These are phyloP conservation scores for Matsumyia berberina DNA, from an alignment of 2,888 invertebrate species.

Conservation along the genomic window DNA sequence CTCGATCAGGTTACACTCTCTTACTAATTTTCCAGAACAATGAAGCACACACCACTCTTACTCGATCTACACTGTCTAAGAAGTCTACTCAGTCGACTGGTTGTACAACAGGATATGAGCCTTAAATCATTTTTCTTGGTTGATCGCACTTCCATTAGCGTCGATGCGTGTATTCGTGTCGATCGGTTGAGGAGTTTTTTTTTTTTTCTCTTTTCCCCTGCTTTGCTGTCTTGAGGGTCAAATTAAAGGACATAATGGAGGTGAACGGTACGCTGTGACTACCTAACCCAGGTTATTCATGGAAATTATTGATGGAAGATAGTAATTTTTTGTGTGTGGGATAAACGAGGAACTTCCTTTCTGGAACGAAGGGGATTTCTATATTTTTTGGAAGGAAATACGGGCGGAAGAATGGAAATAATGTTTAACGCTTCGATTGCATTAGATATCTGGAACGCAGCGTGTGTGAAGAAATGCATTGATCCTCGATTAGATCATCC, in stretches of 20 bases:
- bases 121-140: conserved; percentile 78
- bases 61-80: neutral
- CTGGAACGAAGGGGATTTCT: neutral
- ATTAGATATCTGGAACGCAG: neutral
- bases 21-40: conserved; percentile 61
- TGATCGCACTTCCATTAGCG: conserved; percentile 76
- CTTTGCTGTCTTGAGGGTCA: conserved; percentile 43
- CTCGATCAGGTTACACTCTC: conserved; percentile 70
- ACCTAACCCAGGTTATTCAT: conserved; percentile 53
- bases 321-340: conserved; percentile 30
- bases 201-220: neutral
- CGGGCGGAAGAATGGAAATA: conserved; percentile 64
- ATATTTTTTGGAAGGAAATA: conserved; percentile 54
- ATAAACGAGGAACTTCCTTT: conserved; percentile 58
- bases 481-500: conserved; percentile 20
- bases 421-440: conserved; percentile 9
- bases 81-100: no score
- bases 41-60: conserved; percentile 27
- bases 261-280: conserved; percentile 35
- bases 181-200: conserved; percentile 34
- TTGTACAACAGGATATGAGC: conserved; percentile 77
- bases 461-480: neutral
- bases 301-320: conserved; percentile 58
- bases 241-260: conserved; percentile 68
- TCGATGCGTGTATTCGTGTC: conserved; percentile 61